phyloP scores from a whole-genome alignment of 2,113 vertebrate genomes.

The Anser brachyrhynchus region DNA sequence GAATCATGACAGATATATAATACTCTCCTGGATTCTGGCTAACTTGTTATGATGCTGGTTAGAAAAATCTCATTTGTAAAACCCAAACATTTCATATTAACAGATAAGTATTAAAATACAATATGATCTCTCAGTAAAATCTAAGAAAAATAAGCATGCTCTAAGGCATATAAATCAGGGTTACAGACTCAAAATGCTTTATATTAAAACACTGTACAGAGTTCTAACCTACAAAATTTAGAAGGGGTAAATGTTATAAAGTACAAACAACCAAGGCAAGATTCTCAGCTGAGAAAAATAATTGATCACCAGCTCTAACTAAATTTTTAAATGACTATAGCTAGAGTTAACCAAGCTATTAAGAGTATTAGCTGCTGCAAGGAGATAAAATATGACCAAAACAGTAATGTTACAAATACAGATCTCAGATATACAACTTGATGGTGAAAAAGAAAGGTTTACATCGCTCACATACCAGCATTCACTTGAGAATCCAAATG shows the following conservation, averaged over 20 bases:
- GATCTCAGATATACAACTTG: background rate
- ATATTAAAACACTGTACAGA: background rate
- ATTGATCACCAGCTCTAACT: background rate
- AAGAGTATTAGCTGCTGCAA: background rate
- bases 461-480: constrained; percentile 16
- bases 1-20: background rate
- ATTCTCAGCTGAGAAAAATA: background rate
- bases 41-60: background rate
- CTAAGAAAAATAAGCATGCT: background rate
- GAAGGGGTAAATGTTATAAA: background rate
- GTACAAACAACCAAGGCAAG: background rate
- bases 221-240: background rate
- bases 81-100: background rate
- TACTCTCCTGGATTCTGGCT: background rate
- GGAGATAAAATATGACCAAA: background rate
- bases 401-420: background rate
- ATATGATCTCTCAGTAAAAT: background rate
- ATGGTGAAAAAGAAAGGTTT: background rate
- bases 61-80: background rate
- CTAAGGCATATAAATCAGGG: background rate
- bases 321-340: background rate
- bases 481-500: constrained; percentile 12
- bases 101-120: background rate
- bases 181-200: background rate
- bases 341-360: background rate